Base-by-base conservation (phyloP, 2,113 vertebrate genomes). In the Eulacestoma nigropectus region DNA sequence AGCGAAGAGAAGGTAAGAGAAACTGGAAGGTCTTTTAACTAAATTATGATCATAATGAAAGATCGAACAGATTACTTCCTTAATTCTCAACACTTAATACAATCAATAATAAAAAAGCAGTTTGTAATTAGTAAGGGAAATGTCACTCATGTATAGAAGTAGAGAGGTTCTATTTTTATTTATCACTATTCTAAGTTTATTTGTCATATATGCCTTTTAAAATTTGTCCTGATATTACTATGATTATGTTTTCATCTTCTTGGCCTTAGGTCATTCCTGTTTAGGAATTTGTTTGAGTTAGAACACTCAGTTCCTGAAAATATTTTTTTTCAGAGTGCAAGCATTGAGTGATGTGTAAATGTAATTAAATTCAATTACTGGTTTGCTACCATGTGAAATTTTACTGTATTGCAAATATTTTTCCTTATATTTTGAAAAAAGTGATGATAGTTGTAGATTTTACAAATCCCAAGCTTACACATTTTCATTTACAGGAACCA, bases 41-140 rank as follows among this genome's bases (percentile, higher is more conserved):
- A 70, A 94, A 84, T 94, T 93, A 75, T 91, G 46, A 76, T 93
- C 23, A 41, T 88, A 87, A 87, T 75, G 76, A 81, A 95, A 93
- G 59, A 96, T 27, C 6, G 8, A 95, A 92, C 91, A 91, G 77
- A 89, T 87, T 7, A 93, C 37, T 93, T 96, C 87, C 60, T 92
- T 93, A 96, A 92, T 87, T 96, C 83, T 89, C 88, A 96, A 60
- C 88, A 93, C 50, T 94, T 97, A 84, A 83, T 76, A 92, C 62
- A 95, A 81, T 93, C 93, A 94, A 86, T 95, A 93, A 89, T 92
- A 64, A 86, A 90, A 92, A 84, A 86, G 21, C 42, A 86, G 55
- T 70, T 80, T 93, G 46, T 89, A 81, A 95, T 97, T 96, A 94
- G 42, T 90, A 78, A 75, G 75, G 21, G 35, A 88, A 90, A 84